These are phyloP conservation scores for Hucho hucho DNA, from an alignment of 2,113 vertebrate species.

Conservation along the genomic window DNA sequence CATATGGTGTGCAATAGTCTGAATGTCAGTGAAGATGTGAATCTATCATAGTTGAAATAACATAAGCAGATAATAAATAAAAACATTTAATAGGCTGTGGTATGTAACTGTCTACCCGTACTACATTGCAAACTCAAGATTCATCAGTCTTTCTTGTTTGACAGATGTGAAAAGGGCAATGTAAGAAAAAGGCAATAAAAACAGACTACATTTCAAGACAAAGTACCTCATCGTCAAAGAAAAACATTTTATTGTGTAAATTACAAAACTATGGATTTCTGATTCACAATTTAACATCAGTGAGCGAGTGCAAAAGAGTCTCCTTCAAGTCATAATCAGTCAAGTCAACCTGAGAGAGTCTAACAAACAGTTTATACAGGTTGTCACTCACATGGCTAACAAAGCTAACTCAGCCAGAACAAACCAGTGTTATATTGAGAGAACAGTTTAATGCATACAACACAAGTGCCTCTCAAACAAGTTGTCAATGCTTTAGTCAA, in stretches of 20 bases:
- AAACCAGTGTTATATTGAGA: neutral
- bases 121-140: neutral
- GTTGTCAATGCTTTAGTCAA: neutral
- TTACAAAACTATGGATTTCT: constrained; percentile 33
- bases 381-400: neutral
- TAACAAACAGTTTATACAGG: neutral
- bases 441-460: neutral
- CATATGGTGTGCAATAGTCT: too few species aligned
- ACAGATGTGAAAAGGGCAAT: neutral
- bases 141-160: neutral
- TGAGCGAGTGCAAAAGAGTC: constrained; percentile 41
- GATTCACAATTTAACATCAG: constrained; percentile 34
- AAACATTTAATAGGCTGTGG: too few species aligned
- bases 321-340: constrained; percentile 22
- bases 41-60: too few species aligned
- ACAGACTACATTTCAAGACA: neutral
- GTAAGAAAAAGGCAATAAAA: neutral
- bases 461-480: neutral
- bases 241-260: constrained; percentile 40
- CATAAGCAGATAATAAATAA: too few species aligned
- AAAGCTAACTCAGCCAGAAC: neutral
- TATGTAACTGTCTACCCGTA: too few species aligned
- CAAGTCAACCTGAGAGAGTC: constrained; percentile 25
- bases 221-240: neutral
- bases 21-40: too few species aligned